Conservation (phyloP, 2,113 vertebrate species). For the Nothoprocta pentlandii region DNA sequence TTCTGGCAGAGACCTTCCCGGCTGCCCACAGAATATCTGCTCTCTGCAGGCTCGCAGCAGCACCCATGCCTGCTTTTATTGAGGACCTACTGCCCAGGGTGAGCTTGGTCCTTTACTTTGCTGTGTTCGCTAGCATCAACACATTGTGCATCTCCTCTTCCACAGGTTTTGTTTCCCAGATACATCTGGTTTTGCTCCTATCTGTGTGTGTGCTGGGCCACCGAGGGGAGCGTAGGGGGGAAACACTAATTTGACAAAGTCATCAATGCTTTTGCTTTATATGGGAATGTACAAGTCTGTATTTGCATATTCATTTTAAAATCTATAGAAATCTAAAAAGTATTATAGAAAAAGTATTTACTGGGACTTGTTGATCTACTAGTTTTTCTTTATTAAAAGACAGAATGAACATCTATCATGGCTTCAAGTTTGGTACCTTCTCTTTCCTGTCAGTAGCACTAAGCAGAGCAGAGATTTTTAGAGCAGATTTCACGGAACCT, state of each 20-base stretch:
- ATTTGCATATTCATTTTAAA: not conserved
- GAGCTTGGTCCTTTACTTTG: not conserved
- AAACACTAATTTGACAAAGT: not conserved
- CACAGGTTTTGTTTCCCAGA: not conserved
- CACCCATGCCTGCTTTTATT: not conserved
- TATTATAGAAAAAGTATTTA: not conserved
- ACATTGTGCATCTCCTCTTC: rapidly evolving
- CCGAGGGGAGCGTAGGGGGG: not conserved
- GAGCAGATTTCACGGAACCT: not conserved
- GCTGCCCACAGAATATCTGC: not conserved
- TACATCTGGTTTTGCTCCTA: not conserved
- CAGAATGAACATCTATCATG: not conserved
- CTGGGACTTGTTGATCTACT: not conserved
- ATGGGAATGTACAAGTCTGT: not conserved
- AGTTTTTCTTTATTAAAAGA: not conserved
- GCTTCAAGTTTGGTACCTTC: not conserved
- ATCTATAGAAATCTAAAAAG: not conserved
- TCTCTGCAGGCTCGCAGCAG: not conserved
- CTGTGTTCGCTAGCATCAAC: not conserved
- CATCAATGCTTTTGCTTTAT: not conserved
- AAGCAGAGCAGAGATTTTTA: not conserved
- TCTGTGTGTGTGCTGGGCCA: not conserved
- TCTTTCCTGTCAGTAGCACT: not conserved
- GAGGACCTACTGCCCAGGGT: not conserved
- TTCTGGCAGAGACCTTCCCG: not conserved